Evolutionary conservation across 2,113 vertebrate species (phyloP).

Genomic region (Lycocorax pyrrhopterus): DNA sequence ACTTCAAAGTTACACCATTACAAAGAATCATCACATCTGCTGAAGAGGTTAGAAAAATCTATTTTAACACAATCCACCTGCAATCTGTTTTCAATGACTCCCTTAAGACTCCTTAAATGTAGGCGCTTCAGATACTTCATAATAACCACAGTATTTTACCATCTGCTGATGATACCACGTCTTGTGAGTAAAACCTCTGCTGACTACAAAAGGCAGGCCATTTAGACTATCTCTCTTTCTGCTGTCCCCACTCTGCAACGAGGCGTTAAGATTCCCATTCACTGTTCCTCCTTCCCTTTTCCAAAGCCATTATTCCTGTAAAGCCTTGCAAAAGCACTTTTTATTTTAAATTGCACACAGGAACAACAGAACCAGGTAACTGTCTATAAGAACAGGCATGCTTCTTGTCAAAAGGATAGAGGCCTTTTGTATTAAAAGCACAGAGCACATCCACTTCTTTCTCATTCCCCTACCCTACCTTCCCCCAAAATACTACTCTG

Average conservation of each 20-base stretch:
- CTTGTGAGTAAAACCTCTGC: background rate
- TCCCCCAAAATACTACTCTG: background rate
- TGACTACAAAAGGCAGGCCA: background rate
- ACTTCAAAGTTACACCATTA: background rate
- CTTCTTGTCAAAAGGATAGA: background rate
- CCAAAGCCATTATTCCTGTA: background rate
- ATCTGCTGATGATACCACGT: background rate
- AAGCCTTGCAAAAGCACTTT: background rate
- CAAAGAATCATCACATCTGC: background rate
- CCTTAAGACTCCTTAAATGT: constrained; percentile 14
- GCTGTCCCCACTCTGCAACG: background rate
- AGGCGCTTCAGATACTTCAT: background rate
- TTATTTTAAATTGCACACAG: background rate
- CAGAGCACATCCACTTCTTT: background rate
- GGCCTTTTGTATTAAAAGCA: background rate
- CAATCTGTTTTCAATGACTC: background rate
- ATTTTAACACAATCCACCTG: constrained; percentile 13
- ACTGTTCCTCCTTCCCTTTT: background rate
- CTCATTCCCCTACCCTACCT: accelerated
- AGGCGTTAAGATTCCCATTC: background rate
- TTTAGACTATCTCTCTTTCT: background rate
- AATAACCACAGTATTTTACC: background rate
- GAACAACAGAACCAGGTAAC: background rate
- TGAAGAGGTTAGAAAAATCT: constrained; percentile 13
- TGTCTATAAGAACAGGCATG: background rate